Evolutionary conservation across 2,888 invertebrate genomes (phyloP), one percentile per base, ranked within the genome.

Genomic region (Adela reaumurella): DNA sequence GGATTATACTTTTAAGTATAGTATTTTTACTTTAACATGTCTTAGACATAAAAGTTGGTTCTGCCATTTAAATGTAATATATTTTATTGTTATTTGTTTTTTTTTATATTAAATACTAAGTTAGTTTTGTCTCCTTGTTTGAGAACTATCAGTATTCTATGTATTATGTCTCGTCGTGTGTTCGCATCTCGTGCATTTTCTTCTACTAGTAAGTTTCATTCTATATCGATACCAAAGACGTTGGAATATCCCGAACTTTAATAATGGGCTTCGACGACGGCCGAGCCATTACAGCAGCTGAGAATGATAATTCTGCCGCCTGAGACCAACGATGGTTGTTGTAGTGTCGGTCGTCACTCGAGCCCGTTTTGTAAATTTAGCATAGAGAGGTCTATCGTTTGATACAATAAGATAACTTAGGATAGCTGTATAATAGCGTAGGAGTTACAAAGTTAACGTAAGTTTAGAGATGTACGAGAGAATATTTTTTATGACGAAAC

Each of bases 191-290:
- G 55, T 58, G 68, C 60, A 61, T 63, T 61, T 24, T 24, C 24
- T 24, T 24, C 14, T 35, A 35, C 14, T 35, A 61, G 62, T 50
- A 45, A 56, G 53, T 58, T 62, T 61, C 59, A 64, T 67, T 63
- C 65, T 62, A 70, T 68, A 68, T 68, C 74, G 65, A 78, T 78
- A 78, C 78, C 78, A 78, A 78, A 78, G 78, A 78, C 69, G 68
- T 68, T 76, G 70, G 76, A 77, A 74, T 76, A 76, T 76, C 77
- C 72, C 68, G 62, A 67, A 69, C 67, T 60, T 64, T 69, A 60
- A 62, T 46, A 45, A 24, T 18, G 45, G 45, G 45, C 44, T n/a
- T n/a, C n/a, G n/a, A n/a, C n/a, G n/a, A n/a, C n/a, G n/a, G n/a
- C n/a, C n/a, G n/a, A n/a, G n/a, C n/a, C n/a, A n/a, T n/a, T n/a